phyloP scores from a whole-genome alignment of 2,113 vertebrate species.

The Caranx melampygus region DNA sequence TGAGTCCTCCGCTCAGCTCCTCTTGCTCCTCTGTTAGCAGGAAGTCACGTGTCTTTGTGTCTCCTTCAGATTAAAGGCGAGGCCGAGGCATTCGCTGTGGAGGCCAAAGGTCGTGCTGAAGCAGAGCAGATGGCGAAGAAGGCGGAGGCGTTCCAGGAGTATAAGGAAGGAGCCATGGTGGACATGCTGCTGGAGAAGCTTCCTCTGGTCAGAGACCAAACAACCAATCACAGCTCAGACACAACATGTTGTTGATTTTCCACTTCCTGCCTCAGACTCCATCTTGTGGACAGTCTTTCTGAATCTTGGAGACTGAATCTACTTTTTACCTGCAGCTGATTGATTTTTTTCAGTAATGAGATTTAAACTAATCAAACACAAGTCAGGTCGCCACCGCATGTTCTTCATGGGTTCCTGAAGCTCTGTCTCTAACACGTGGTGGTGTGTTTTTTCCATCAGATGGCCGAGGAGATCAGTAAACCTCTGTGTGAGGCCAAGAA shows the following conservation, averaged over 20 bases:
- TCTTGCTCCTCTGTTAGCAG: neutral
- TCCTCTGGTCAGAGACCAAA: slow-evolving; percentile 84
- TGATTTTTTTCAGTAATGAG: too few species aligned
- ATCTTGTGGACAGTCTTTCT: too few species aligned
- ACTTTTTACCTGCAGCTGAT: too few species aligned
- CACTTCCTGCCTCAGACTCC: too few species aligned
- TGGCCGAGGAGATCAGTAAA: slow-evolving; percentile 90
- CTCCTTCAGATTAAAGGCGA: slow-evolving; percentile 82
- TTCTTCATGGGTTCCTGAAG: too few species aligned
- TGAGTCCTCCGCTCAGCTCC: too few species aligned
- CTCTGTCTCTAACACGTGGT: neutral
- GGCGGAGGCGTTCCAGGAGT: slow-evolving; percentile 90
- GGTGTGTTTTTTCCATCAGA: slow-evolving; percentile 70
- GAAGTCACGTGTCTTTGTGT: neutral
- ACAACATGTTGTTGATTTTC: neutral
- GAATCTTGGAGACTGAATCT: too few species aligned
- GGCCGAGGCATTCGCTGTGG: slow-evolving; percentile 89
- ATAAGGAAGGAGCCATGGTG: slow-evolving; percentile 91
- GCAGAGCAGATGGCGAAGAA: slow-evolving; percentile 93
- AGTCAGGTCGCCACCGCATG: too few species aligned
- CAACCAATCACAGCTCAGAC: neutral
- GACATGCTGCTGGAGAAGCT: slow-evolving; percentile 93
- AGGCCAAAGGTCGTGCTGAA: slow-evolving; percentile 88
- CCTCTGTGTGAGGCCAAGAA: slow-evolving; percentile 87
- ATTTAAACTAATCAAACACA: too few species aligned